Base-by-base conservation (phyloP, 2,797 vertebrate species). In the Oreortyx pictus region DNA sequence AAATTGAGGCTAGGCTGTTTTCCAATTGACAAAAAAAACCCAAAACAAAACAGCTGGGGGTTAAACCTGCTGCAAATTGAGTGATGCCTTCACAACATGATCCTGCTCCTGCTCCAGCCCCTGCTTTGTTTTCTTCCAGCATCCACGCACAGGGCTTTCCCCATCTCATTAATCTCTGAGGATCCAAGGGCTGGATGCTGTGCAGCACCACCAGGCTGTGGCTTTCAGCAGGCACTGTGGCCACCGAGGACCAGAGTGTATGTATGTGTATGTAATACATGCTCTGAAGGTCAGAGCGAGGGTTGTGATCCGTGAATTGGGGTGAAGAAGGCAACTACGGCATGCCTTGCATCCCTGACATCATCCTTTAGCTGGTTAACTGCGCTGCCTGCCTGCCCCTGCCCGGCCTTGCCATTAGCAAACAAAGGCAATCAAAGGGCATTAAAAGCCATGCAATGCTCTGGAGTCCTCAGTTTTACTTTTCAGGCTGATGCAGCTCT, bases 281-380 rank as follows among this genome's bases (percentile, higher is more conserved):
- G 9, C 14, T 60, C 33, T 16, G 33, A 24, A 60, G 33, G 57
- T 35, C 33, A 60, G 23, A 16, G 33, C 14, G 35, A 60, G 33
- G 16, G 31, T 17, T 57, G 44, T 7, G 56, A 33, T 27, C 73
- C 4, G 4, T 62, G 73, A 62, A 13, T 50, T 47, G 31, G 27
- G 59, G 44, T 46, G 31, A 25, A 46, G 14, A 43, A 46, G 64
- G 64, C 19, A 89, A 12, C 78, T 47, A 35, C 74, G n/a, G 14
- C 47, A 31, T 52, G 46, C 82, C 85, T 86, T 90, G 65, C 46
- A 70, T 66, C 82, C 57, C 82, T 62, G 71, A 59, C 70, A 77
- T 64, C 39, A 65, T 5, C 57, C 10, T 88, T 60, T 6, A 68
- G 60, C 39, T 83, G n/a, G 56, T 74, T 84, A 74, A 84, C 86